These are phyloP conservation scores for Leptura quadrifasciata DNA, from an alignment of 2,888 invertebrate species.

Conservation along the genomic window DNA sequence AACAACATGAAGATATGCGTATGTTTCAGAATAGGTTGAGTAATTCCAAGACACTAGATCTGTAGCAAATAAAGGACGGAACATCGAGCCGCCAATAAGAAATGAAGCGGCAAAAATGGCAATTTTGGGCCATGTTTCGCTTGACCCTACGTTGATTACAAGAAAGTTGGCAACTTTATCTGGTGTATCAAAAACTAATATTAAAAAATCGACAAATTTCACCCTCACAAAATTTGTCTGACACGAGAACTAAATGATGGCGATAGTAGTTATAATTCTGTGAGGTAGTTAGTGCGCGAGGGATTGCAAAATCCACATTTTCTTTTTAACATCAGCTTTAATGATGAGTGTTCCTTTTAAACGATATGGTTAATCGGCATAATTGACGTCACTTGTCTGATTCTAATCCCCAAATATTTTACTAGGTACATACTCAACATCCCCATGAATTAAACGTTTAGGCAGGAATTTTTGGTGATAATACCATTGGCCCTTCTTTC, in stretches of 20 bases:
- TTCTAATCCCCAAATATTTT: not conserved
- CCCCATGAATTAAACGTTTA: not conserved
- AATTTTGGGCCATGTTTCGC: not conserved
- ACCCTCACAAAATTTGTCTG: no score
- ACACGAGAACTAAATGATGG: not conserved
- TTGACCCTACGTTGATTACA: not conserved
- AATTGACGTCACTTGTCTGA: not conserved
- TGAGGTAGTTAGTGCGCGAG: not conserved
- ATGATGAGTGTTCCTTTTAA: not conserved
- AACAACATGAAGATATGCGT: no score
- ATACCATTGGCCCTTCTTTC: no score
- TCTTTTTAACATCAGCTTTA: not conserved
- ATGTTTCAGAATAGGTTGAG: no score
- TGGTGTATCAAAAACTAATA: no score
- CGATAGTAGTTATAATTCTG: no score
- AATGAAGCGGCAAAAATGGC: not conserved
- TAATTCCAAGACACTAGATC: no score
- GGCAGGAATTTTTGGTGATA: not conserved
- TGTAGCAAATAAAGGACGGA: no score
- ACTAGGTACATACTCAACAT: no score
- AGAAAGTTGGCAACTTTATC: slow-evolving; percentile 1
- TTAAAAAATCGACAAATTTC: no score
- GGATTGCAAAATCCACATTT: not conserved
- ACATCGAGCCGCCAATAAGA: no score
- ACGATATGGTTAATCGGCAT: not conserved